These are phyloP conservation scores for Pseudococcus viburni DNA, from an alignment of 2,888 invertebrate species.

Conservation along the genomic window DNA sequence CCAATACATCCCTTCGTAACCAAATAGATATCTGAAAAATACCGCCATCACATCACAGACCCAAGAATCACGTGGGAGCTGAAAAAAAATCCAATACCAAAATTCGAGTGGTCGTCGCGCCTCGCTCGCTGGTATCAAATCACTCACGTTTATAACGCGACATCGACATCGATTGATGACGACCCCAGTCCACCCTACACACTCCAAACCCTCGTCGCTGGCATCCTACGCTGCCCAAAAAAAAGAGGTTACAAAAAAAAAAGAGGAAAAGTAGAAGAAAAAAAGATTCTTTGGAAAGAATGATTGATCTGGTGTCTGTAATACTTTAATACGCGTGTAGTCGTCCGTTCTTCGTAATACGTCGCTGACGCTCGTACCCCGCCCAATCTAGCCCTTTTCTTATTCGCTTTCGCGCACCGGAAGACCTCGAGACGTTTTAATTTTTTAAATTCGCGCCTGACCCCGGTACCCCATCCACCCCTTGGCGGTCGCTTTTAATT, in stretches of 20 bases:
- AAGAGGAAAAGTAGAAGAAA: neutral
- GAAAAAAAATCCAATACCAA: neutral
- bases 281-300: constrained; percentile 12
- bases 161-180: constrained; percentile 28
- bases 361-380: neutral
- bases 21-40: no score
- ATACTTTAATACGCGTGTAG: constrained; percentile 43
- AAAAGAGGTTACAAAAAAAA: neutral
- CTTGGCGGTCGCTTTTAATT: constrained; percentile 6
- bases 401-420: neutral
- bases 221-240: neutral
- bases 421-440: neutral
- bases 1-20: no score
- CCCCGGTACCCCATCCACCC: neutral
- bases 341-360: neutral
- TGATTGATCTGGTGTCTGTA: constrained; percentile 28
- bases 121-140: neutral
- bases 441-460: constrained; percentile 17
- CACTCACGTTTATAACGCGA: constrained; percentile 14
- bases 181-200: neutral
- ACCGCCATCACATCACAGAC: no score
- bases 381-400: neutral
- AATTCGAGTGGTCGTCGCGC: neutral
- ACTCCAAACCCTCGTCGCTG: neutral
- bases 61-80: no score